A percentile compares a stretch with the other conserved stretches of the same genome.
Conservation (phyloP, 2,113 vertebrate species). For the Elaphurus davidianus region DNA sequence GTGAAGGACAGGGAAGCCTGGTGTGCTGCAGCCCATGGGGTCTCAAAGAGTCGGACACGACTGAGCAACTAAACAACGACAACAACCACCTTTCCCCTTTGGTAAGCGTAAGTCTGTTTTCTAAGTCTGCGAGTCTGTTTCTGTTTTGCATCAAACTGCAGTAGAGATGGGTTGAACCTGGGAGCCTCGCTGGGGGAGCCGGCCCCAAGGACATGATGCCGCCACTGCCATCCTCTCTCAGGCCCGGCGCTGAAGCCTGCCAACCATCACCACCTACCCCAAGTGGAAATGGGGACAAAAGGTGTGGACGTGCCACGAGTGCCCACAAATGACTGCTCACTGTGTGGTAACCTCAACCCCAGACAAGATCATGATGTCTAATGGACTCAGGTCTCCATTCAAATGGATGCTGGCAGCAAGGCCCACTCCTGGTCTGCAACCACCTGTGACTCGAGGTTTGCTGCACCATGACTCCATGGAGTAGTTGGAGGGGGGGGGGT, state of each 20-base stretch:
- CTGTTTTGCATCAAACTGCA: background rate
- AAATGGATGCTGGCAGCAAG: background rate
- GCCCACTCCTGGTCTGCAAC: too few species aligned
- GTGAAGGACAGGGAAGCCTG: background rate
- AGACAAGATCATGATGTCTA: background rate
- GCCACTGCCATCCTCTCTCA: rapidly evolving
- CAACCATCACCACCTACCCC: rapidly evolving
- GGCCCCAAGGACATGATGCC: rapidly evolving
- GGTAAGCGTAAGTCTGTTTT: background rate
- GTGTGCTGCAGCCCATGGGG: background rate
- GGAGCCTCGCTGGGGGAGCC: rapidly evolving
- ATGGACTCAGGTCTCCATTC: rapidly evolving
- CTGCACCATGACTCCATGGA: rapidly evolving
- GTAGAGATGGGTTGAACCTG: background rate
- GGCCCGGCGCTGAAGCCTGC: rapidly evolving
- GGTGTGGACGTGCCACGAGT: rapidly evolving
- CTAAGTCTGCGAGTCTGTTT: background rate
- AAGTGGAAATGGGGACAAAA: background rate
- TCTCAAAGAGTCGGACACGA: background rate
- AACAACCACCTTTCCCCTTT: background rate
- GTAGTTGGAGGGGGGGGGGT: rapidly evolving
- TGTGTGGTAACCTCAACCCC: background rate
- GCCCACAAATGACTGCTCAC: background rate
- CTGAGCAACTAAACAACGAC: background rate
- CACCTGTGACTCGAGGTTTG: rapidly evolving